Evolutionary conservation across 2,797 vertebrate genomes (phyloP), one percentile per base, ranked within the genome.

Genomic region (Nyctalus aviator): DNA sequence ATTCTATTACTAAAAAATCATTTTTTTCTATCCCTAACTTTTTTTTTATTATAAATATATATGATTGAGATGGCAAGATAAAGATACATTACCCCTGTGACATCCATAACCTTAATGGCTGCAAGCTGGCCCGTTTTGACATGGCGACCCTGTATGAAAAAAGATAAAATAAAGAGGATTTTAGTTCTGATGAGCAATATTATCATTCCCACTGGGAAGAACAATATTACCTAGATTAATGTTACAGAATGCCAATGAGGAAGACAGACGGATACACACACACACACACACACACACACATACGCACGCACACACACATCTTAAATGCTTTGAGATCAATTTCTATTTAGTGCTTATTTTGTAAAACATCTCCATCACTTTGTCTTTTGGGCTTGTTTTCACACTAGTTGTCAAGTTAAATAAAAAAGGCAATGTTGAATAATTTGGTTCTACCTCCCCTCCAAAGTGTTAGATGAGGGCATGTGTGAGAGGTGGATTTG

Each of bases 31-130:
- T 48, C 69, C 89, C 32, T 77, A 78, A 66, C 23, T 88, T 89
- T 88, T 89, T 89, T 44, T 85, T 37, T 73, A 18, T 82, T 72
- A 82, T 18, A 78, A 78, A 76, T 30, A 77, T 46, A 41, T 5
- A 92, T 15, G 75, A 66, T 17, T 41, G 35, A 88, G 72, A 84
- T 20, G 21, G 48, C 20, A 73, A 93, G 62, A 95, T 48, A 68
- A 69, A 94, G 97, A 97, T 97, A 98, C 98, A 94, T 99, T 99
- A 99, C 99, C 98, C 99, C 99, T 21, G 99, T 99, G 98, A 99
- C 99, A 83, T 99, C 99, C 99, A 99, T 99, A 98, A 99, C 99
- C 98, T 99, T 99, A 98, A 99, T 99, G 88, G 99, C 99, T 96
- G 99, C 99, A 13, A 99, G 99, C 98, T 99, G 99, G 66, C 99